phyloP scores from a whole-genome alignment of 2,797 vertebrate genomes.

The Apodemus agrarius region DNA sequence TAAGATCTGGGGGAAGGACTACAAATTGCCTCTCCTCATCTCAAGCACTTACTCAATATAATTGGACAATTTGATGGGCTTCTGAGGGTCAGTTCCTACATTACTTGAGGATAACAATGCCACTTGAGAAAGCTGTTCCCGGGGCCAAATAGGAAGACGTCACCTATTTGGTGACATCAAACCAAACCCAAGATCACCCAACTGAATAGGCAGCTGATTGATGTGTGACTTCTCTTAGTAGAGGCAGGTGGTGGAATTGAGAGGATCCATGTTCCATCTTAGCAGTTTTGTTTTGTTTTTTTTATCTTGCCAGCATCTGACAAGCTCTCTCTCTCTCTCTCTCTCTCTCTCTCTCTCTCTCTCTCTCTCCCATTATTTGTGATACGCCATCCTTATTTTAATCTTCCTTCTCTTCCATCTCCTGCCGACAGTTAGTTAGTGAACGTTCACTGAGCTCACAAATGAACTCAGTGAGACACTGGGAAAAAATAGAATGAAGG shows the following conservation, averaged over 20 bases:
- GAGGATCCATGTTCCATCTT: neutral
- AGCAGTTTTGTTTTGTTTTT: neutral
- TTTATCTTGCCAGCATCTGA: neutral
- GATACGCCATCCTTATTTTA: neutral
- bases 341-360: constrained; percentile 14
- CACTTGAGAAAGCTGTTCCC: neutral
- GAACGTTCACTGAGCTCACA: neutral
- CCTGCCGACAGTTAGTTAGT: neutral
- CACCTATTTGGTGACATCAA: too few relatives aligned
- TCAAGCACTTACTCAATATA: neutral
- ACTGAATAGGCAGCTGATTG: neutral
- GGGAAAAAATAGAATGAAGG: neutral
- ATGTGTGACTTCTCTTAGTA: rapidly evolving
- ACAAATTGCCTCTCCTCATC: neutral
- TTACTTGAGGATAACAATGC: neutral
- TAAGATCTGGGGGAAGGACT: neutral
- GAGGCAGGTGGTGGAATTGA: neutral
- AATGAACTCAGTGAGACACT: neutral
- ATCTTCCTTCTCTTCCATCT: neutral
- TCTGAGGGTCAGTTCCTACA: neutral
- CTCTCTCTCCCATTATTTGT: neutral
- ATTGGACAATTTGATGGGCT: neutral
- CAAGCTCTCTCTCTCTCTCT: neutral
- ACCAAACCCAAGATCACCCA: neutral
- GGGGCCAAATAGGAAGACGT: neutral